Evolutionary conservation across 2,888 invertebrate genomes (phyloP), one percentile per base, ranked within the genome.

Genomic region (Latheticus oryzae): DNA sequence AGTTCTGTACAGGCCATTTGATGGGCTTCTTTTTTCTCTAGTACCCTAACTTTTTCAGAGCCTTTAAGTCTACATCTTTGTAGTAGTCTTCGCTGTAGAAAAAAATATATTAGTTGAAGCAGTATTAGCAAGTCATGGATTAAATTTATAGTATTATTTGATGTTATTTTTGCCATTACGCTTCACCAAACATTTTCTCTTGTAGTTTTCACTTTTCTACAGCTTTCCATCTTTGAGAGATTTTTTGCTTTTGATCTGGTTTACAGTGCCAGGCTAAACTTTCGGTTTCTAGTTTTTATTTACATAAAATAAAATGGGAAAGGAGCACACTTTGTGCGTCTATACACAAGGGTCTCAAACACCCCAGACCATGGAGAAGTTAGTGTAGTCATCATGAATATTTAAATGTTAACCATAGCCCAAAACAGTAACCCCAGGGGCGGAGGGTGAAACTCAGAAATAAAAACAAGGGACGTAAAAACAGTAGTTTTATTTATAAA

Each of bases 31-130:
- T 17, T 13, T 61, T 7, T 11, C 38, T 15, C 61, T 72, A 86
- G 80, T 85, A 87, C 76, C 91, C 92, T 81, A 89, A 80, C 78
- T 93, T 93, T 83, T 89, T 90, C 74, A 93, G 82, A 58, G 90
- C 88, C 81, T 94, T 94, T 68, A 94, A 83, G 80, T 94, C 93
- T 73, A 93, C 89, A 76, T 93, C 93, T 67, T 93, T 93, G 79
- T 94, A 94, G 83, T 94, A 94, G 81, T 94, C 93, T 83, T 93
- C 92, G 81, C 94, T 93, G 84, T 67, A 73, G 69, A 68, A 67
- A 58, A 57, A 62, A 62, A 51, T 58, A 60, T 64, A 62, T 52
- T 58, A 62, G 23, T 47, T 32, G 4, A 19, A 19, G 21, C 5
- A 19, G 5, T 3, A 3, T 4, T 13, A 4, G 32, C 32, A 32